A percentile compares a stretch with the other conserved stretches of the same genome.
Conservation (phyloP, 1,140 invertebrate species). For the Drosophila littoralis region DNA sequence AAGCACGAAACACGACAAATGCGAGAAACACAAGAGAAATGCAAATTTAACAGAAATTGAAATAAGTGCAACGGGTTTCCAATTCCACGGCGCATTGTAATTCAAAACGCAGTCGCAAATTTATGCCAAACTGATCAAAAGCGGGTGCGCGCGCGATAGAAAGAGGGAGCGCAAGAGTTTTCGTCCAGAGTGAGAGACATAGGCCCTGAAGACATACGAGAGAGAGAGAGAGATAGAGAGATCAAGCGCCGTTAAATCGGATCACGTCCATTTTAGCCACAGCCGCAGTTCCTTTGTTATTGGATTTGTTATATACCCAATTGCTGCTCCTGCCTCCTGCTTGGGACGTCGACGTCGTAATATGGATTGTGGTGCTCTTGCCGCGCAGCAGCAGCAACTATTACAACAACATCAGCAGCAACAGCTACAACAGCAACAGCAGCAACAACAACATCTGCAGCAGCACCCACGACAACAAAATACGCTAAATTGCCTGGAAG, state of each 20-base stretch:
- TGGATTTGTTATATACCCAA: constrained; percentile 37
- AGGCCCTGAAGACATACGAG: not conserved
- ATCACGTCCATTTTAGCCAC: constrained; percentile 46
- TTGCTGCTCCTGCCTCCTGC: constrained; percentile 30
- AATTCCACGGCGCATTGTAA: constrained; percentile 36
- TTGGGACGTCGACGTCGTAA: constrained; percentile 51
- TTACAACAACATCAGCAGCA: constrained; percentile 38
- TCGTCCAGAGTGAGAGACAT: constrained; percentile 10
- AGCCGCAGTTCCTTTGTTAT: constrained; percentile 52
- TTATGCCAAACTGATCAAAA: constrained; percentile 55
- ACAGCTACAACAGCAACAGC: constrained; percentile 55
- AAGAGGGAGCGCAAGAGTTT: constrained; percentile 7
- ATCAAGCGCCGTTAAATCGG: constrained; percentile 24
- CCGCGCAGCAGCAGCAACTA: constrained; percentile 72
- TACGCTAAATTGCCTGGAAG: constrained; percentile 69
- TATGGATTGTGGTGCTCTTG: constrained; percentile 80
- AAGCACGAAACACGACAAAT: constrained; percentile 35
- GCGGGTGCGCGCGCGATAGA: constrained; percentile 12
- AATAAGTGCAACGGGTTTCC: constrained; percentile 48
- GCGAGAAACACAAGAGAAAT: constrained; percentile 45
- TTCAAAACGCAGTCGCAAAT: constrained; percentile 48
- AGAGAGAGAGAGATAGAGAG: constrained; percentile 17
- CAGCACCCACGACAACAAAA: constrained; percentile 52
- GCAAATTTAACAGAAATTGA: constrained; percentile 50
- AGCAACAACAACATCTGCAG: constrained; percentile 55